Conservation (phyloP, 2,888 invertebrate genomes). For the Athalia rosae region DNA sequence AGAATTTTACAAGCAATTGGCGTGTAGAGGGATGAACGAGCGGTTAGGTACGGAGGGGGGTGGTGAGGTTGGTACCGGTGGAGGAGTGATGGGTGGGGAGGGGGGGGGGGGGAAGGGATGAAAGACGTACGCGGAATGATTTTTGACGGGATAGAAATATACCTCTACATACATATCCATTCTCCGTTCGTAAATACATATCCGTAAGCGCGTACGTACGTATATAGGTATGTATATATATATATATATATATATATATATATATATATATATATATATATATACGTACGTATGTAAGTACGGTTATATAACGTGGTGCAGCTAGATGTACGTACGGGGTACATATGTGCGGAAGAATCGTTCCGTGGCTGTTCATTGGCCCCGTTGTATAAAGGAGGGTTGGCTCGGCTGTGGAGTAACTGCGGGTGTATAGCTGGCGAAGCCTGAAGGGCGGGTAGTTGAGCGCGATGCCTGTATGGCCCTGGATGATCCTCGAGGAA, state of each 20-base stretch:
- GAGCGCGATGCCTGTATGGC: slow-evolving; percentile 34
- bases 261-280: not conserved
- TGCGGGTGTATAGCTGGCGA: slow-evolving; percentile 13
- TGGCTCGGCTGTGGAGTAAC: slow-evolving; percentile 15
- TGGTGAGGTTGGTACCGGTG: no score
- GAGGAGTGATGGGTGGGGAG: not conserved
- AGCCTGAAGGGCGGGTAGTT: slow-evolving; percentile 26
- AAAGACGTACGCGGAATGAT: no score
- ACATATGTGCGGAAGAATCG: not conserved
- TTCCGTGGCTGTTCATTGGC: slow-evolving; percentile 37
- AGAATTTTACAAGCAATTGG: no score
- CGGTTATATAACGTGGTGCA: no score
- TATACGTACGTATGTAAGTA: not conserved
- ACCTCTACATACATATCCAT: not conserved
- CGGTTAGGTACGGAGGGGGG: no score
- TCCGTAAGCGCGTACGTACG: not conserved
- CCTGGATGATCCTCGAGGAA: slow-evolving; percentile 43
- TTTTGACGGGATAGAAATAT: not conserved
- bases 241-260: not conserved
- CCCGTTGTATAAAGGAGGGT: slow-evolving; percentile 31
- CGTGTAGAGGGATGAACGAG: no score
- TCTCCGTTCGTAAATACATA: not conserved
- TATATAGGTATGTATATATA: not conserved
- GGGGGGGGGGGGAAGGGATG: no score
- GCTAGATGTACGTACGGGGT: no score